These are phyloP conservation scores for Allygus modestus DNA, from an alignment of 2,888 invertebrate species.

Conservation along the genomic window DNA sequence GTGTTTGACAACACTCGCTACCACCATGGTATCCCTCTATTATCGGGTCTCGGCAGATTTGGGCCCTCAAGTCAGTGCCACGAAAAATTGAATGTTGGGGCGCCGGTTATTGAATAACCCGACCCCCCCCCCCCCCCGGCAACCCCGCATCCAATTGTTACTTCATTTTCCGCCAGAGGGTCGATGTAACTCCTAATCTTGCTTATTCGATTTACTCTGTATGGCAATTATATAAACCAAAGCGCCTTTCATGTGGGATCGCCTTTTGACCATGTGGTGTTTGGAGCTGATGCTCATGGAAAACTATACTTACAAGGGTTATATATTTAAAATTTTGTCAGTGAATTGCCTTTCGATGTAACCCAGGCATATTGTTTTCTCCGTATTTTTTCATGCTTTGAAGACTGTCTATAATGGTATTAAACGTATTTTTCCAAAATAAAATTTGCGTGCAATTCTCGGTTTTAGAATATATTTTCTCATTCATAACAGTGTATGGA, in stretches of 20 bases:
- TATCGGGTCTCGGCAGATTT: constrained; percentile 1
- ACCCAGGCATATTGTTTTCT: too few relatives aligned
- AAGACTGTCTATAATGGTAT: too few relatives aligned
- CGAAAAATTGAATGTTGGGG: constrained; percentile 58
- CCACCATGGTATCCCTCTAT: background rate
- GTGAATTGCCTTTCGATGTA: too few relatives aligned
- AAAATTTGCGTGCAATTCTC: too few relatives aligned
- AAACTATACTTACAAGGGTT: background rate
- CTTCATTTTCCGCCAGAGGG: constrained; percentile 53
- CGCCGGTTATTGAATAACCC: constrained; percentile 54
- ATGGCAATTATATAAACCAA: constrained; percentile 45
- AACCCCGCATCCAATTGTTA: constrained; percentile 39
- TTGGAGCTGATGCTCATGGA: background rate
- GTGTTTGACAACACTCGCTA: background rate
- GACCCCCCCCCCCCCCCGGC: background rate
- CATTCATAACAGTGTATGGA: too few relatives aligned
- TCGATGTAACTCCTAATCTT: constrained; percentile 25
- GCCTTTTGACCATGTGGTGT: constrained; percentile 11
- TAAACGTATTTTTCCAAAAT: too few relatives aligned
- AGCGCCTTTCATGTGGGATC: constrained; percentile 1
- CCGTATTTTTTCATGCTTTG: too few relatives aligned
- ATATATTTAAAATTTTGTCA: background rate
- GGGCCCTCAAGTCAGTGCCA: constrained; percentile 50
- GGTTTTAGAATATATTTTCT: too few relatives aligned
- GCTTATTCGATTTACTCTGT: constrained; percentile 47